Conservation (phyloP, 2,888 invertebrate species). For the Dinocampus coccinellae region DNA sequence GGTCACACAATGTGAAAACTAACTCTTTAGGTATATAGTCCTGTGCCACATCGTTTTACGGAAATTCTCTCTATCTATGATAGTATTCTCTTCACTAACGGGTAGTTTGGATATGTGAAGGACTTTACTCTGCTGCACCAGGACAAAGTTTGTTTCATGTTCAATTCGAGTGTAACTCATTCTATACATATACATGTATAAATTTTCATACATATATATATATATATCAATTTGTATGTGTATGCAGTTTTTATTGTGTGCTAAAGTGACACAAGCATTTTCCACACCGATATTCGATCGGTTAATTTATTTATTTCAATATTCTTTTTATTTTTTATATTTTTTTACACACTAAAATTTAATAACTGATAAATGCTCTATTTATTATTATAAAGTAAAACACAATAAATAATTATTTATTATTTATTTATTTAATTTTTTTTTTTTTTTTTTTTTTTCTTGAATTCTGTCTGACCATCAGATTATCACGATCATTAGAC, state of each 20-base stretch:
- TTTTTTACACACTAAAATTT: too few species aligned
- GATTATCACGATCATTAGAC: neutral
- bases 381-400: too few species aligned
- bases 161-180: constrained; percentile 1
- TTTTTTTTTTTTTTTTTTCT: neutral
- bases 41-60: too few species aligned
- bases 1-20: constrained; percentile 26
- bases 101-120: neutral
- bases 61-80: too few species aligned
- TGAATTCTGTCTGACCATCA: neutral
- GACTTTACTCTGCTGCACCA: constrained; percentile 4
- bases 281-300: too few species aligned
- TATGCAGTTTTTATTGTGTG: neutral
- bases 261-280: neutral
- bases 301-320: neutral
- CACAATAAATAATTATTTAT: too few species aligned
- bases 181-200: neutral
- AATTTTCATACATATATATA: neutral
- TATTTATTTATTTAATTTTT: neutral
- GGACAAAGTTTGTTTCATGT: constrained; percentile 16
- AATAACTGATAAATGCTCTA: too few species aligned
- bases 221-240: neutral
- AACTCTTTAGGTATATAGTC: too few species aligned
- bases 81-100: neutral
- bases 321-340: neutral